Percentiles rank a stretch among this genome's conserved stretches.
These are phyloP conservation scores for Thomomys bottae DNA, from an alignment of 2,113 vertebrate genomes.

Conservation along the genomic window DNA sequence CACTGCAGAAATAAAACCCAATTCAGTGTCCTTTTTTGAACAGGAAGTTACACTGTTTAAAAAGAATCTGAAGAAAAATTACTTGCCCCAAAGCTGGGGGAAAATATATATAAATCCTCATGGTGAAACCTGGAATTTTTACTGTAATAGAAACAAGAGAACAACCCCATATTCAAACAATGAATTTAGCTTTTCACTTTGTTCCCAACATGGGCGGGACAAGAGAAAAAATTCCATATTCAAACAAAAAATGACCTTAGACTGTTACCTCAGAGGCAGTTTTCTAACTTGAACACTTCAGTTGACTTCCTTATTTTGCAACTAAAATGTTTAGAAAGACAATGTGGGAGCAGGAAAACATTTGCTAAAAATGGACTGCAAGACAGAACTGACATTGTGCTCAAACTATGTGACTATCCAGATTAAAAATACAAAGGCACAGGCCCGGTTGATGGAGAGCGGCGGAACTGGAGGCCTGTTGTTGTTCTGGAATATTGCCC, in stretches of 20 bases:
- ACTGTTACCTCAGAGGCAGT: neutral
- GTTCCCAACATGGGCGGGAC: neutral
- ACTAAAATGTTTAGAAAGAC: conserved; percentile 51
- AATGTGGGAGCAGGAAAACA: neutral
- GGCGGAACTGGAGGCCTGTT: neutral
- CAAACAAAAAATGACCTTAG: neutral
- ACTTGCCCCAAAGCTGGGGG: conserved; percentile 23
- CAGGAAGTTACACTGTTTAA: conserved; percentile 64
- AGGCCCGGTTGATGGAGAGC: neutral
- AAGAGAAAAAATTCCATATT: conserved; percentile 16
- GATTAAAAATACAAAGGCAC: neutral
- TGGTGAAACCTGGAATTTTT: conserved; percentile 11
- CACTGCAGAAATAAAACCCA: conserved; percentile 51
- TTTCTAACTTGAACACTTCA: conserved; percentile 43
- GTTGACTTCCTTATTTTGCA: conserved; percentile 48
- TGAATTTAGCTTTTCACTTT: neutral
- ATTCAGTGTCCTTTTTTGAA: conserved; percentile 36
- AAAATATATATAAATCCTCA: conserved; percentile 29
- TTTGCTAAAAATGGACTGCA: conserved; percentile 31
- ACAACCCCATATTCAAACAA: conserved; percentile 22
- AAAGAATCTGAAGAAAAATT: conserved; percentile 71
- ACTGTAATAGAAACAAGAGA: neutral
- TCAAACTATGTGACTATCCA: conserved; percentile 8
- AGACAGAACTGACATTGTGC: neutral
- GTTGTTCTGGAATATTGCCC: neutral